Conservation (phyloP, 2,797 vertebrate genomes). For the Amblyraja radiata region DNA sequence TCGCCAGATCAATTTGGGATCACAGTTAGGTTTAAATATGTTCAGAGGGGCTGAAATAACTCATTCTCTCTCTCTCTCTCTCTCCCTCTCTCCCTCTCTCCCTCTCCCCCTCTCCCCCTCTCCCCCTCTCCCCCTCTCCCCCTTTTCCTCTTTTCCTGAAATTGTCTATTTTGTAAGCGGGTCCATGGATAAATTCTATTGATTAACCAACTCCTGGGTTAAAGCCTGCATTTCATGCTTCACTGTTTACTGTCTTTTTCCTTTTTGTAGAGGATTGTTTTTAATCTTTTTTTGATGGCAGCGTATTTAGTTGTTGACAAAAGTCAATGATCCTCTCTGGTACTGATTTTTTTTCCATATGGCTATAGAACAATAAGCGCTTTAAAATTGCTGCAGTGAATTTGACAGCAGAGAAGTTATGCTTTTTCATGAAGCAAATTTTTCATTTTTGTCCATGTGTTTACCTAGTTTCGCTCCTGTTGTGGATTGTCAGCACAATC, state of each 20-base stretch:
- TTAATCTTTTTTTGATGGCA: background rate
- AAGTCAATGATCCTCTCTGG: constrained; percentile 21
- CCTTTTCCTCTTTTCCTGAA: too few relatives aligned
- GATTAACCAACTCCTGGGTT: background rate
- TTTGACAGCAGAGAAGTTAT: background rate
- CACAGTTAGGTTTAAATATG: background rate
- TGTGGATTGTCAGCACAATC: background rate
- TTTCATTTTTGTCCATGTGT: background rate
- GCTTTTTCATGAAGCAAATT: background rate
- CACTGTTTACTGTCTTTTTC: background rate
- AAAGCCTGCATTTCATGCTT: constrained; percentile 16
- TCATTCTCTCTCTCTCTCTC: too few relatives aligned
- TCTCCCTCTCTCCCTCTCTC: background rate
- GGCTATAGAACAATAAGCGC: background rate
- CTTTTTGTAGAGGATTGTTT: background rate
- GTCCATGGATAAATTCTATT: constrained; percentile 13
- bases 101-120: background rate
- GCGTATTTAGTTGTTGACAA: constrained; percentile 9
- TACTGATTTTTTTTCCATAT: constrained; percentile 15
- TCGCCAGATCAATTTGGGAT: background rate
- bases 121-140: background rate
- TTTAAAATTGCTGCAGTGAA: background rate
- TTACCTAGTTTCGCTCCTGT: background rate
- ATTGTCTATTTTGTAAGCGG: background rate
- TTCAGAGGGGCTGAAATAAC: background rate